Base-by-base conservation (phyloP, 2,888 invertebrate species). In the Eristalinus aeneus region DNA sequence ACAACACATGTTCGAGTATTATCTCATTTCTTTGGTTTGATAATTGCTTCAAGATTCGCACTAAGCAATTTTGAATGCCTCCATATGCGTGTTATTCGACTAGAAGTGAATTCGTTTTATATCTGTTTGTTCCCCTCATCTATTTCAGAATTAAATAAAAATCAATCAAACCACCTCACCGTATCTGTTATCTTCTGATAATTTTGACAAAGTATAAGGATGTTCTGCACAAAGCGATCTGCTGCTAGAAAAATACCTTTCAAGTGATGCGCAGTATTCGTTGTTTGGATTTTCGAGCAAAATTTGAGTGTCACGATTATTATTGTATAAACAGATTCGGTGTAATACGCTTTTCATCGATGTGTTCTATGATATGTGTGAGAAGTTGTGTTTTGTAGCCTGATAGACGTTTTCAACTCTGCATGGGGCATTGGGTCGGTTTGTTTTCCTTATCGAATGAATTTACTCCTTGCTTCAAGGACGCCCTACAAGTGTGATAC, bases 1-100 rank as follows among this genome's bases (percentile, higher is more conserved):
- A 23, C 12, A 67, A 78, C 74, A 74, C 73, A 67, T 82, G 74
- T 61, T 69, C 3, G 27, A n/a, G 5, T n/a, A 31, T 39, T 60
- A 75, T 68, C 58, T 67, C 65, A 36, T 27, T 32, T 31, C 23
- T 36, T 61, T 32, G 10, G 9, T 61, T 60, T 75, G 61, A 68
- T 61, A 61, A 61, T 75, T 54, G 22, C 27, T 56, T 20, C 20
- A 61, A 12, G 20, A 20, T 1, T 20, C 6, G 10, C 31, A 20
- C 16, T n/a, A 31, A 4, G n/a, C 10, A 60, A n/a, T 31, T 27
- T 11, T n/a, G 22, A n/a, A 60, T 31, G 60, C 31, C n/a, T 31
- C 31, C 27, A 60, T 60, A 46, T 46, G 46, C 16, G 46, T 46
- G 16, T 9, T 6, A 16, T 46, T 46, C 16, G 1, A n/a, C 60